These are phyloP conservation scores for Syngnathus acus DNA, from an alignment of 2,797 vertebrate species.

Conservation along the genomic window DNA sequence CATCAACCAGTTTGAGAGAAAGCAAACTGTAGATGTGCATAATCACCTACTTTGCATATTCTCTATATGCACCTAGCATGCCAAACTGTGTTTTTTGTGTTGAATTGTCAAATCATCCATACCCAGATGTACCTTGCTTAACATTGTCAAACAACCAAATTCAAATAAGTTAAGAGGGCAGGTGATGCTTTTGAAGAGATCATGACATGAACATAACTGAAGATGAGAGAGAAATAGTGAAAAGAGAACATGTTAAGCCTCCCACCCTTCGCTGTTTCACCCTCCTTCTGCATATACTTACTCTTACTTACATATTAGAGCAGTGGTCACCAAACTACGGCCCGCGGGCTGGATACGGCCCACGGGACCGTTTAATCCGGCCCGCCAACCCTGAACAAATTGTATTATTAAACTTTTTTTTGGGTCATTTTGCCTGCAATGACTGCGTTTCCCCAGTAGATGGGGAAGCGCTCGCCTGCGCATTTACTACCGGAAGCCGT, in stretches of 20 bases:
- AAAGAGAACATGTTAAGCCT: constrained; percentile 8
- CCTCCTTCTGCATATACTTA: constrained; percentile 56
- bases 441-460: no score
- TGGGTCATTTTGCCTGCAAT: no score
- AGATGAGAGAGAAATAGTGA: constrained; percentile 30
- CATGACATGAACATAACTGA: constrained; percentile 51
- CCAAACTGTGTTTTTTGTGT: constrained; percentile 15
- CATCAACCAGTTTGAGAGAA: not conserved
- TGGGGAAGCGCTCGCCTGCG: no score
- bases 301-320: constrained; percentile 60
- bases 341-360: no score
- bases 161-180: constrained; percentile 43
- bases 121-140: constrained; percentile 19
- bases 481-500: no score
- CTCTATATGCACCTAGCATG: not conserved
- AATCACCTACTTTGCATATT: not conserved
- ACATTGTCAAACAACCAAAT: constrained; percentile 42
- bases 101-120: constrained; percentile 24
- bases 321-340: no score
- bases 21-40: not conserved
- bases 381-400: no score
- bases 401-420: no score
- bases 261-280: constrained; percentile 16
- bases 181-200: constrained; percentile 40
- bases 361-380: no score